Percentiles rank a stretch among this genome's conserved stretches.
phyloP scores from a whole-genome alignment of 2,888 invertebrate species.

The Oligia fasciuncula region DNA sequence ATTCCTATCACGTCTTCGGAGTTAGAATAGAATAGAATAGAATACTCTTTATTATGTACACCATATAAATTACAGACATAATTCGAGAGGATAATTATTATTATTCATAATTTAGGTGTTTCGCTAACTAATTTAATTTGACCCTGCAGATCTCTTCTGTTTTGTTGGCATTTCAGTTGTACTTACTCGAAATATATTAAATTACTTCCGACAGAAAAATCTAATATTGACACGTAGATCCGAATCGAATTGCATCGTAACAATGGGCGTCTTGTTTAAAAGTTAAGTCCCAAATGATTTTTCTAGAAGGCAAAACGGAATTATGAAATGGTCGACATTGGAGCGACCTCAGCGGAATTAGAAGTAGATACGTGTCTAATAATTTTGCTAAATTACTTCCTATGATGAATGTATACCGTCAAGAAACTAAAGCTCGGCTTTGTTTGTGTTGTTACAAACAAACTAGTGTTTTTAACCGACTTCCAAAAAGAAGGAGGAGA shows the following conservation, averaged over 20 bases:
- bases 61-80: too few species aligned
- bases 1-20: not conserved
- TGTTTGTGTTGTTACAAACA: slow-evolving; percentile 12
- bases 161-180: slow-evolving; percentile 61
- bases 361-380: slow-evolving; percentile 84
- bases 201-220: slow-evolving; percentile 82
- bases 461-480: too few species aligned
- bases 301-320: slow-evolving; percentile 71
- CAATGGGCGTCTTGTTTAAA: slow-evolving; percentile 74
- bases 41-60: too few species aligned
- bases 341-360: slow-evolving; percentile 81
- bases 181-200: slow-evolving; percentile 74
- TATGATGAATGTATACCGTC: slow-evolving; percentile 71
- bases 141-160: slow-evolving; percentile 26
- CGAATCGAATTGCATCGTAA: slow-evolving; percentile 74
- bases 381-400: slow-evolving; percentile 86
- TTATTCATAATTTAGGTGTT: not conserved
- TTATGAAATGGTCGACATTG: slow-evolving; percentile 80
- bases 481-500: too few species aligned
- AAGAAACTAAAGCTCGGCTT: slow-evolving; percentile 36
- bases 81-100: too few species aligned
- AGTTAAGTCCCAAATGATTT: slow-evolving; percentile 70
- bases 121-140: not conserved
- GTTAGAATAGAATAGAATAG: not conserved
- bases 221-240: slow-evolving; percentile 80